phyloP scores from a whole-genome alignment of 2,113 vertebrate genomes.

The Melanotaenia duboulayi region DNA sequence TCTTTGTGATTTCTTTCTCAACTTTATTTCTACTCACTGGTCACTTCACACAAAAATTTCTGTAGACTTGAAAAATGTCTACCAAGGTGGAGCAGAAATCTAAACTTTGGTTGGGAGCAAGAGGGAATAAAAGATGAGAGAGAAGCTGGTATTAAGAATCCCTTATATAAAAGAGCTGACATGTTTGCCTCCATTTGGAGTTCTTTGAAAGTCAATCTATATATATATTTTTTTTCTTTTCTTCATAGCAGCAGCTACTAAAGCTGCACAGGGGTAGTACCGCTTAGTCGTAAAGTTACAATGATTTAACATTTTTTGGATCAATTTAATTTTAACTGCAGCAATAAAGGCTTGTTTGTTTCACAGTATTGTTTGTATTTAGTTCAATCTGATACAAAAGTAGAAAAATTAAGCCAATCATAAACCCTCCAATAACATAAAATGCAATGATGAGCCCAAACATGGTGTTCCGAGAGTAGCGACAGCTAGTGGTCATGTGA shows the following conservation, averaged over 20 bases:
- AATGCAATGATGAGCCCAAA: background rate
- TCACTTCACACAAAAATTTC: constrained; percentile 65
- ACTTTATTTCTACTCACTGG: constrained; percentile 60
- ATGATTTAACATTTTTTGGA: background rate
- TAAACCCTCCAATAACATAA: background rate
- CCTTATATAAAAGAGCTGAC: constrained; percentile 28
- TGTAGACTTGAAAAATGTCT: constrained; percentile 28
- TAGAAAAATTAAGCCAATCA: too few species aligned
- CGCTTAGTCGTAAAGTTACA: background rate
- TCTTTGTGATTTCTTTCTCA: constrained; percentile 63
- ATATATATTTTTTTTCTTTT: too few species aligned
- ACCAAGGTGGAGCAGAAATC: constrained; percentile 39
- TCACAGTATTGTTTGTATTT: background rate
- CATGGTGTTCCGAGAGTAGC: too few species aligned
- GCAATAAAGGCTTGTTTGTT: background rate
- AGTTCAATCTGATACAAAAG: too few species aligned
- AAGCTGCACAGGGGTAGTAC: constrained; percentile 10
- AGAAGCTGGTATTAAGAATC: constrained; percentile 28
- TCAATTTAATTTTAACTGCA: background rate
- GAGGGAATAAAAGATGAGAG: constrained; percentile 47
- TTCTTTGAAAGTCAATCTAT: constrained; percentile 35
- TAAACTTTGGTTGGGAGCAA: background rate
- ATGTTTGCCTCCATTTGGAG: constrained; percentile 12
- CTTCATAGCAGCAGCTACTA: background rate
- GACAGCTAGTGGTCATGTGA: too few species aligned